Evolutionary conservation across 2,797 vertebrate genomes (phyloP), one percentile per base, ranked within the genome.

Genomic region (Sebastes cheni): DNA sequence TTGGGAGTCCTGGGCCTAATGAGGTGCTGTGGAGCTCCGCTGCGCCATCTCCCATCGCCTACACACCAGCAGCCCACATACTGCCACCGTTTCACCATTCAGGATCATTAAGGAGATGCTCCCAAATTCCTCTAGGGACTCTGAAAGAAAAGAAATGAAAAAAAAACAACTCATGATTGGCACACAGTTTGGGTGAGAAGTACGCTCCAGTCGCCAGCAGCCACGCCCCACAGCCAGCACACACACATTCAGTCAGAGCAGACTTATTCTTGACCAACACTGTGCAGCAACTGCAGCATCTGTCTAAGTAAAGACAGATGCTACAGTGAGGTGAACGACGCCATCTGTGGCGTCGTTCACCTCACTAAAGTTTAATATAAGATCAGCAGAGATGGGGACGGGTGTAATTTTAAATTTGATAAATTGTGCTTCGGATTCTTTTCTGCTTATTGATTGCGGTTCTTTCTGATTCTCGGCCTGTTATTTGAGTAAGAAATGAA

Each of bases 1-100:
- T 90, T 85, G 88, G 93, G 96, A 96, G 95, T 96, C 90, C 91
- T 72, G 75, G 85, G 94, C 95, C 96, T 98, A 97, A 98, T 97
- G 97, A 97, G 95, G 90, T 93, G 91, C 89, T 83, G 91, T 90
- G 92, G 88, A 92, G 89, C 88, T 88, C 88, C 61, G 79, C 89
- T 80, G 82, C 83, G 77, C 83, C 82, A 36, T 86, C 89, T 91
- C 80, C 81, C 71, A 75, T 88, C 87, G 86, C 88, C 92, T 90
- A 82, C 93, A 90, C 90, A 85, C 83, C 77, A 82, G 67, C 90
- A 84, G 85, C 90, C 85, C 87, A 87, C 91, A 85, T 69, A 87
- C 86, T 86, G 91, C 89, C 83, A 88, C 68, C 71, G 68, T 86
- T 74, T 42, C 79, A 73, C 87, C 85, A 82, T 85, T 89, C 89